Base-by-base conservation (phyloP, 2,113 vertebrate species). In the Cepphus grylle region DNA sequence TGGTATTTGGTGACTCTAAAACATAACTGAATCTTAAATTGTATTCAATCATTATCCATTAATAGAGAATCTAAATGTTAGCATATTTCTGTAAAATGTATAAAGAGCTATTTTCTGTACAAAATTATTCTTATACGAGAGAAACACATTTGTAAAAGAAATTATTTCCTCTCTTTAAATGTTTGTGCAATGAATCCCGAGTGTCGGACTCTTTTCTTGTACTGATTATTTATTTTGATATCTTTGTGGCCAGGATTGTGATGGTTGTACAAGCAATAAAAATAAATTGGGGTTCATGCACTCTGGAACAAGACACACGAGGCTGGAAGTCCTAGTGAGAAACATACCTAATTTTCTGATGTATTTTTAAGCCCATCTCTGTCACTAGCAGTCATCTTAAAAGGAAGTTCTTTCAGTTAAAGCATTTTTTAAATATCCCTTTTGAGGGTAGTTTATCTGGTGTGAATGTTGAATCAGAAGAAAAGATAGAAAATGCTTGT, bases 41-140 rank as follows among this genome's bases (percentile, higher is more conserved):
- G 36, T 49, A 56, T 93, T 80, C 34, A 71, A 25, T 94, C 38
- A 71, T 53, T 90, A 87, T 85, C 78, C 58, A 38, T 72, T 88
- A 80, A 63, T 49, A 95, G 36, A 91, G 36, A 94, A 95, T 82
- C 58, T 87, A 81, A 95, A 87, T 95, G 72, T 58, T 88, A 96
- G 56, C 32, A 6, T 92, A 87, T 96, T 94, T 91, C 93, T 97
- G 74, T 96, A 97, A 97, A 95, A 93, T 93, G 34, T 93, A 97
- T 91, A 96, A 95, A 98, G 91, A 97, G 82, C 94, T 98, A 98
- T 98, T 98, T 98, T 98, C 96, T 97, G 74, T 98, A 98, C 86
- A 96, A 97, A 97, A 98, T 76, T 98, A 98, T 98, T 98, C 98
- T 98, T 98, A 71, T 98, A 98, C 82, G 85, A 95, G 92, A 97